Conservation (phyloP, 2,113 vertebrate species). For the Ailuropoda melanoleuca region DNA sequence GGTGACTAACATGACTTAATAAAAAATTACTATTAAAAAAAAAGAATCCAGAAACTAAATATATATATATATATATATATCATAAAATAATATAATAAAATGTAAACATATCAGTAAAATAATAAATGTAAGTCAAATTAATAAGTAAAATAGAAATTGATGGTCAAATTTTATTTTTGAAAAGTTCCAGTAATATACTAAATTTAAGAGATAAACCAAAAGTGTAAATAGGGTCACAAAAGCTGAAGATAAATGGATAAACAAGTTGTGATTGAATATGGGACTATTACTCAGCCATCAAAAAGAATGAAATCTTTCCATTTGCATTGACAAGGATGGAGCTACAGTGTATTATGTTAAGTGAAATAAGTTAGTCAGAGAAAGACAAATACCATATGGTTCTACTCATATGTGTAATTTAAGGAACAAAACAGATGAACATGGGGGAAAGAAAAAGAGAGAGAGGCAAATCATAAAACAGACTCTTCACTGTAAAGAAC, state of each 20-base stretch:
- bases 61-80: too few relatives aligned
- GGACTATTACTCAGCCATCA: background rate
- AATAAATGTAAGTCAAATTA: background rate
- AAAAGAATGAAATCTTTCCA: background rate
- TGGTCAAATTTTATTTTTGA: background rate
- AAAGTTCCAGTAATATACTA: background rate
- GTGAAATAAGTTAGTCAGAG: background rate
- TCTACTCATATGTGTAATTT: background rate
- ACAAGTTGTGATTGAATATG: background rate
- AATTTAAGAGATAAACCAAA: background rate
- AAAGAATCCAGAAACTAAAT: too few relatives aligned
- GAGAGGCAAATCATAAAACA: background rate
- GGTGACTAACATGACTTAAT: too few relatives aligned
- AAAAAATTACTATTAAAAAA: too few relatives aligned
- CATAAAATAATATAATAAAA: background rate
- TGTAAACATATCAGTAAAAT: background rate
- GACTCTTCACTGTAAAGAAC: background rate
- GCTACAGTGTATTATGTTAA: background rate
- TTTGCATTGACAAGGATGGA: background rate
- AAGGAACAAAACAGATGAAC: background rate
- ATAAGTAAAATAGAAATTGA: background rate
- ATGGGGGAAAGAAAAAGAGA: background rate
- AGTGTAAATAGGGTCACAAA: background rate
- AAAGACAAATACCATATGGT: background rate
- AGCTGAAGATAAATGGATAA: background rate